A percentile compares a stretch with the other conserved stretches of the same genome.
These are phyloP conservation scores for honey bee (Apis mellifera) DNA, from an alignment of 1,140 invertebrate genomes.

Conservation along the genomic window Amel_HAv3.1 CM009941.2:15553501-15554000, in stretches of 20 bases:
- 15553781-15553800: neutral
- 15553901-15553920: too few species aligned
- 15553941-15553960: neutral
- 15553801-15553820: too few species aligned
- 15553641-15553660: slow-evolving; percentile 41
- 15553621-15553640: slow-evolving; percentile 51
- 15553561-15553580: slow-evolving; percentile 57
- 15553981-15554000: neutral
- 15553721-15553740: too few species aligned
- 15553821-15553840: too few species aligned
- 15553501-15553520: slow-evolving; percentile 39
- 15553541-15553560: slow-evolving; percentile 60
- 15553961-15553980: neutral
- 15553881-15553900: too few species aligned
- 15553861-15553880: too few species aligned
- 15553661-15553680: slow-evolving; percentile 31
- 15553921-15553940: too few species aligned
- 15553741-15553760: slow-evolving; percentile 7
- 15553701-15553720: neutral
- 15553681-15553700: slow-evolving; percentile 8
- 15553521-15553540: slow-evolving; percentile 35
- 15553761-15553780: neutral
- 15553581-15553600: slow-evolving; percentile 55
- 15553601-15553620: slow-evolving; percentile 48
- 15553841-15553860: neutral